phyloP scores from a whole-genome alignment of 2,888 invertebrate species.

The Argynnis bischoffii region DNA sequence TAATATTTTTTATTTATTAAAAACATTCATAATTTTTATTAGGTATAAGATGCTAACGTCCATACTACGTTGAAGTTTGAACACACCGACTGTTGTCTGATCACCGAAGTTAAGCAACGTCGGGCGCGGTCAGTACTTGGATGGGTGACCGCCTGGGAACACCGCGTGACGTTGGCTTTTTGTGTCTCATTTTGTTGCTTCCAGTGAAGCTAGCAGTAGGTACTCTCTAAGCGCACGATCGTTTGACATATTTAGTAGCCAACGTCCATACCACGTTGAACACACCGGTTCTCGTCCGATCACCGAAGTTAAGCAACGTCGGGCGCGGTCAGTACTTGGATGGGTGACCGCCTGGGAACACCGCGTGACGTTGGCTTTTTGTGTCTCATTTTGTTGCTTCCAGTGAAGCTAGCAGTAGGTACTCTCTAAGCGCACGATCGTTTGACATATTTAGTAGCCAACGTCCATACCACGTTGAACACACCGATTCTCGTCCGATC shows the following conservation, averaged over 20 bases:
- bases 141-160: constrained; percentile 60
- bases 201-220: too few species aligned
- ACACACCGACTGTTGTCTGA: too few species aligned
- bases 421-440: too few species aligned
- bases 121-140: constrained; percentile 59
- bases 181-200: not conserved
- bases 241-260: not conserved
- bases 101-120: constrained; percentile 60
- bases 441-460: too few species aligned
- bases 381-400: not conserved
- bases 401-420: too few species aligned
- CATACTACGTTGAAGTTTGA: too few species aligned
- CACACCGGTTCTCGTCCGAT: constrained; percentile 59
- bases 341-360: constrained; percentile 64
- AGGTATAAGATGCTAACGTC: too few species aligned
- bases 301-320: constrained; percentile 59
- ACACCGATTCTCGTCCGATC: constrained; percentile 78
- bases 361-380: constrained; percentile 59
- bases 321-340: constrained; percentile 61
- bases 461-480: constrained; percentile 73
- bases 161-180: constrained; percentile 4
- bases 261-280: constrained; percentile 46
- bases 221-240: too few species aligned
- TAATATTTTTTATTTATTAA: too few species aligned
- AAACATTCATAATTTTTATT: too few species aligned